Evolutionary conservation across 2,113 vertebrate genomes (phyloP).

Genomic region (Charadrius vociferus): DNA sequence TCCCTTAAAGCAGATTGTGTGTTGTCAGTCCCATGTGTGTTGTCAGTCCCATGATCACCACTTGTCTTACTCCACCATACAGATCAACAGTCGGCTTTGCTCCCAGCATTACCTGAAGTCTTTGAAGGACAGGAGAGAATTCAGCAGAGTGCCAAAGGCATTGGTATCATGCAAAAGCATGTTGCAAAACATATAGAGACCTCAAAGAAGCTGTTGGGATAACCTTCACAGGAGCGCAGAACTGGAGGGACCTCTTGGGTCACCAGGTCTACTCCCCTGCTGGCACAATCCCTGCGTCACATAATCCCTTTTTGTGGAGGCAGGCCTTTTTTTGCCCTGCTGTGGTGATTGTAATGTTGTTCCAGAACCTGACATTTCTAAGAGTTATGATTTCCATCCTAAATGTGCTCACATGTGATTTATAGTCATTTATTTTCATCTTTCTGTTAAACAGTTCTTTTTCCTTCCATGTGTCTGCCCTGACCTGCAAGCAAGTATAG

Average conservation of each 20-base stretch:
- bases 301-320: neutral
- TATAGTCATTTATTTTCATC: conserved; percentile 8
- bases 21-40: rapidly evolving
- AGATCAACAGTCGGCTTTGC: neutral
- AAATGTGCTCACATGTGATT: neutral
- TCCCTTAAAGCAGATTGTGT: neutral
- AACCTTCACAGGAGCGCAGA: neutral
- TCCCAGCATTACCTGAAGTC: neutral
- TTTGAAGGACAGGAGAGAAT: neutral
- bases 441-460: neutral
- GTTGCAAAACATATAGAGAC: neutral
- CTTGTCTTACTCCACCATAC: neutral
- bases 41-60: rapidly evolving
- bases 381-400: neutral
- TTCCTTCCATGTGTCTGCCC: neutral
- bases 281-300: neutral
- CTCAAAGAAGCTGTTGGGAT: neutral
- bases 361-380: neutral
- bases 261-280: neutral
- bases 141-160: neutral
- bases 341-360: neutral
- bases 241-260: neutral
- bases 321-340: neutral
- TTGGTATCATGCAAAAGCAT: neutral
- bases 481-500: neutral